Base-by-base conservation (phyloP, 1,140 invertebrate species). In the Megalopta genalis region DNA sequence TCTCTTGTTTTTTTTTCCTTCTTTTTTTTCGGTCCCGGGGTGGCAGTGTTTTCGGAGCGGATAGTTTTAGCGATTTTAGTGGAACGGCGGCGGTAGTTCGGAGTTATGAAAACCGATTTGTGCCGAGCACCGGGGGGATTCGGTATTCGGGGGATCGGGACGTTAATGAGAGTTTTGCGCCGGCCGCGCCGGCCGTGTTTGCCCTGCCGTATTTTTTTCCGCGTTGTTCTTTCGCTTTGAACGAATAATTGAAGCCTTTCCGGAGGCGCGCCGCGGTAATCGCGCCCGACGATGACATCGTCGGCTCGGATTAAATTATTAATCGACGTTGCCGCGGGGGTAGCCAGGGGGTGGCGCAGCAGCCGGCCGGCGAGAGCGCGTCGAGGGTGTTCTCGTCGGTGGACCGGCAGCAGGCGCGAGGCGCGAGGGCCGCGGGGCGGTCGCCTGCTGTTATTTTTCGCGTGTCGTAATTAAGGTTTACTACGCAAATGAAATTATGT, bases 401-500 rank as follows among this genome's bases (percentile, higher is more conserved):
- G 42, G 42, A 46, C 9, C 0, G 10, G 42, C 1, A 0, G 42
- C 8, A 10, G 42, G 12, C 9, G 42, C 10, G 42, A 12, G 42
- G 9, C 6, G 39, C 2, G 39, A 7, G 39, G 0, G 39, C 0
- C 2, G 0, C 2, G 7, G 39, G 39, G 9, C 21, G 54, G 8
- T 52, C 49, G n/a, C 8, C n/a, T 18, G 68, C 52, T 79, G 54
- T 79, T 74, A 74, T 79, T 79, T 74, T 79, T 79, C 70, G 54
- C 16, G 62, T 66, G 42, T 62, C 70, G 78, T 68, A 76, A 80
- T 80, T 75, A 80, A 75, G 71, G 78, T 73, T 73, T 66, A 62
- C 64, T 68, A 59, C 54, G 52, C 71, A 75, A 75, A 76, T 66
- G 72, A 75, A 80, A 79, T 79, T 79, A 74, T 68, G 72, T 76